These are phyloP conservation scores for Machaerirhynchus nigripectus DNA, from an alignment of 2,113 vertebrate genomes.

Conservation along the genomic window DNA sequence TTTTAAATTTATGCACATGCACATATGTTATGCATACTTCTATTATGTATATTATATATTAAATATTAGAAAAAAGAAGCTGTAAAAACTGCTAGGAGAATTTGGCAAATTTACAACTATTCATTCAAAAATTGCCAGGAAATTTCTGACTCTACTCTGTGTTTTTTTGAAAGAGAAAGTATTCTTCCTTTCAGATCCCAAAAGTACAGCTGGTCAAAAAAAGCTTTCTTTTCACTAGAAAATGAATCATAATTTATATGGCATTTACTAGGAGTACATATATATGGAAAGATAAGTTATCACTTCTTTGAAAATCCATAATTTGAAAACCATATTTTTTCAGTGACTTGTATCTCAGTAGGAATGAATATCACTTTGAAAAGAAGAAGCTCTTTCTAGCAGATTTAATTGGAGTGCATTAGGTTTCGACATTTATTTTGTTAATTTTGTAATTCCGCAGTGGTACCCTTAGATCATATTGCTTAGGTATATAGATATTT, in stretches of 20 bases:
- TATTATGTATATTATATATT: not conserved
- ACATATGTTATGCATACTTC: not conserved
- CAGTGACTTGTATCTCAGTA: not conserved
- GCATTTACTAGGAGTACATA: slow-evolving; percentile 3
- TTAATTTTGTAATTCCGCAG: not conserved
- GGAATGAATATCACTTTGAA: not conserved
- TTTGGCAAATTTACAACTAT: not conserved
- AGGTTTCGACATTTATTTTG: not conserved
- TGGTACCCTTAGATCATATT: not conserved
- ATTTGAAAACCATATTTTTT: not conserved
- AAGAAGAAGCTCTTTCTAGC: not conserved
- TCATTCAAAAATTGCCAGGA: slow-evolving; percentile 17
- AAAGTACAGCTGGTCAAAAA: not conserved
- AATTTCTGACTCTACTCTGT: not conserved
- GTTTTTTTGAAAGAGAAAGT: not conserved
- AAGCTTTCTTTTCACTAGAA: slow-evolving; percentile 8
- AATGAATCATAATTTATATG: slow-evolving; percentile 8
- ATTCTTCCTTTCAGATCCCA: not conserved
- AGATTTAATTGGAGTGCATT: not conserved
- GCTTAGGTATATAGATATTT: not conserved
- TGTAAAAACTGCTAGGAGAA: not conserved
- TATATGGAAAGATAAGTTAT: slow-evolving; percentile 26
- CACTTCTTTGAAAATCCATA: not conserved
- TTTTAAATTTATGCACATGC: not conserved
- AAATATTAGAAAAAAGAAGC: not conserved